phyloP scores from a whole-genome alignment of 2,888 invertebrate species.

The Auanema freiburgensis region DNA sequence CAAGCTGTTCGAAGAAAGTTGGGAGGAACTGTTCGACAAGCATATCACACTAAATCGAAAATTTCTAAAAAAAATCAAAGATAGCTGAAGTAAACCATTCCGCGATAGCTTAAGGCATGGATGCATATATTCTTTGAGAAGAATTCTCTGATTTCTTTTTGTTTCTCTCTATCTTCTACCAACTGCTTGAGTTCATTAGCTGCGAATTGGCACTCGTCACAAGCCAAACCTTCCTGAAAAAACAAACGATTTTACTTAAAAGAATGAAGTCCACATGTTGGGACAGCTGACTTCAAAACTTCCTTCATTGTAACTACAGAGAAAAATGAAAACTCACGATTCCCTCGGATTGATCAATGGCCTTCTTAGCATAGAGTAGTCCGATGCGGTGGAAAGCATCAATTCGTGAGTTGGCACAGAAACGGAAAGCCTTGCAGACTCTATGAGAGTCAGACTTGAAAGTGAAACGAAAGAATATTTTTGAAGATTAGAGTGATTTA shows the following conservation, averaged over 20 bases:
- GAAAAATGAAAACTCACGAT: constrained; percentile 2
- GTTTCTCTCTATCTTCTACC: constrained; percentile 50
- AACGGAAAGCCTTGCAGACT: constrained; percentile 53
- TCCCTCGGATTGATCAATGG: constrained; percentile 22
- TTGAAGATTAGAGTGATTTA: constrained; percentile 28
- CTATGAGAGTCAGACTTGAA: constrained; percentile 49
- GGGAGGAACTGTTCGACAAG: constrained; percentile 60
- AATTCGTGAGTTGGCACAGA: constrained; percentile 54
- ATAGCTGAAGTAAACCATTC: constrained; percentile 32
- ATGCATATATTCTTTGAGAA: constrained; percentile 51
- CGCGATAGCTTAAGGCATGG: constrained; percentile 52
- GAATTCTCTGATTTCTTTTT: constrained; percentile 43
- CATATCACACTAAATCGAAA: constrained; percentile 46
- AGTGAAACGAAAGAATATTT: background rate
- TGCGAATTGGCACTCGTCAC: constrained; percentile 63
- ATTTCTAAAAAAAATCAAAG: constrained; percentile 13
- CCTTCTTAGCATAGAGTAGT: constrained; percentile 47
- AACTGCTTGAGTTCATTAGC: constrained; percentile 52
- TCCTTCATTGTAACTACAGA: background rate
- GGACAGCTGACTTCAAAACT: background rate
- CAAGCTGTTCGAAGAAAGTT: constrained; percentile 57
- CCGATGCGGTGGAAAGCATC: constrained; percentile 55
- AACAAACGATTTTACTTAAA: background rate
- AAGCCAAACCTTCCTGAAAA: constrained; percentile 51
- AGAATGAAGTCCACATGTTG: background rate